phyloP scores from a whole-genome alignment of 1,140 invertebrate genomes.

The Zaprionus ornatus region DNA sequence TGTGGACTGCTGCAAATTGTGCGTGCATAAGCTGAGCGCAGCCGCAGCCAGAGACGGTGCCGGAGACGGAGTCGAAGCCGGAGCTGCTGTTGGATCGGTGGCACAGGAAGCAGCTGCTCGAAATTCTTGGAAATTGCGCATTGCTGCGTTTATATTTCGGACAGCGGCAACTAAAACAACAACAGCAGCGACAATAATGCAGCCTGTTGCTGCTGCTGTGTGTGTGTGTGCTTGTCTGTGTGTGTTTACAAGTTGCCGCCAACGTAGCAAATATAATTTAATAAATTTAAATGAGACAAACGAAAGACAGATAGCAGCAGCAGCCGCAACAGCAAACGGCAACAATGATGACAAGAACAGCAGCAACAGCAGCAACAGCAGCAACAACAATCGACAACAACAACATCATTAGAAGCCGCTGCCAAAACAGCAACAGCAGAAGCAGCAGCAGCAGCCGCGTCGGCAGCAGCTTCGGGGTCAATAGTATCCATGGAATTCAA shows the following conservation, averaged over 20 bases:
- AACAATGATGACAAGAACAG: conserved; percentile 53
- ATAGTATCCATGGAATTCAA: conserved; percentile 81
- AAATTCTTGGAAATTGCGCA: conserved; percentile 75
- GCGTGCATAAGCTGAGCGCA: conserved; percentile 38
- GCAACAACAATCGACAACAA: conserved; percentile 26
- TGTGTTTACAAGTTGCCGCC: conserved; percentile 38
- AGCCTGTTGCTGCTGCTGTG: conserved; percentile 27
- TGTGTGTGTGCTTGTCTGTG: background rate
- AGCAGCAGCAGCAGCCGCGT: background rate
- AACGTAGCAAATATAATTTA: conserved; percentile 63
- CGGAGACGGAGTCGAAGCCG: background rate
- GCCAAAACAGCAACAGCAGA: conserved; percentile 32
- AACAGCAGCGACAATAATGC: conserved; percentile 20
- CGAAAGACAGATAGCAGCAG: conserved; percentile 30
- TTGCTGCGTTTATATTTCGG: conserved; percentile 44
- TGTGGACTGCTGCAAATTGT: conserved; percentile 52
- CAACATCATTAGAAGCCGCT: conserved; percentile 67
- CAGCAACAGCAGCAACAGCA: conserved; percentile 13
- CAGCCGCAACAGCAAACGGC: conserved; percentile 21
- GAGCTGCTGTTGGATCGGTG: conserved; percentile 6
- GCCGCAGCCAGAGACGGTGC: background rate
- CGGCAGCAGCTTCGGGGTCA: conserved; percentile 59
- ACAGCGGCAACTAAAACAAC: conserved; percentile 26
- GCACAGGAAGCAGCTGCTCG: conserved; percentile 77
- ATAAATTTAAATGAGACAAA: conserved; percentile 76